Conservation (phyloP, 1,140 invertebrate species). For the Drepana arcuata region DNA sequence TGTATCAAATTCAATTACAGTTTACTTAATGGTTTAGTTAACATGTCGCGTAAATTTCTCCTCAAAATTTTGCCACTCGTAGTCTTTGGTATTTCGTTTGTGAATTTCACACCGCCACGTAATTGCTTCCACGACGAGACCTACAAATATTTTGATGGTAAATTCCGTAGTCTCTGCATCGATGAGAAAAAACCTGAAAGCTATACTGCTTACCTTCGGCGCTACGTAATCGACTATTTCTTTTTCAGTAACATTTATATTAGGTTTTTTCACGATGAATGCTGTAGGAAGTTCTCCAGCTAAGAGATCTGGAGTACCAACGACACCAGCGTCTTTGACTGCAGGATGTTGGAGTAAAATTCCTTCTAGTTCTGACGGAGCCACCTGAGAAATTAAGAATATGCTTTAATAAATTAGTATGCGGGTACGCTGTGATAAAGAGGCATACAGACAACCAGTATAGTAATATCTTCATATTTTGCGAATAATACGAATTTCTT, state of each 20-base stretch:
- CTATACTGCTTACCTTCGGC: slow-evolving; percentile 27
- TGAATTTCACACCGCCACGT: slow-evolving; percentile 74
- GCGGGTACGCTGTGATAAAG: background rate
- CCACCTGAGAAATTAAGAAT: slow-evolving; percentile 39
- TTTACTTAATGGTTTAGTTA: slow-evolving; percentile 37
- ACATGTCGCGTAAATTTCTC: slow-evolving; percentile 65
- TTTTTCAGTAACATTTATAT: slow-evolving; percentile 50
- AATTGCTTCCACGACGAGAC: slow-evolving; percentile 65
- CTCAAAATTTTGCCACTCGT: slow-evolving; percentile 75
- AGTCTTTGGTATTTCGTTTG: slow-evolving; percentile 76
- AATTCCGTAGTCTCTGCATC: background rate
- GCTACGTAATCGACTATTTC: slow-evolving; percentile 68
- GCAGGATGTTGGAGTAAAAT: slow-evolving; percentile 77
- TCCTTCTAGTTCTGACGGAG: slow-evolving; percentile 83
- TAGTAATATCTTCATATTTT: background rate
- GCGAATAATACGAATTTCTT: background rate
- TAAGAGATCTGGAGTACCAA: slow-evolving; percentile 77
- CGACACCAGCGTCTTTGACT: slow-evolving; percentile 80
- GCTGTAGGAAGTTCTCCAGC: slow-evolving; percentile 81
- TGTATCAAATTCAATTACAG: slow-evolving; percentile 8
- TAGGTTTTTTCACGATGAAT: slow-evolving; percentile 75
- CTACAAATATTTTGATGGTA: slow-evolving; percentile 19
- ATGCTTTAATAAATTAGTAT: background rate
- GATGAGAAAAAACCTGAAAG: background rate
- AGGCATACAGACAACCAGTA: background rate